Percentiles rank a stretch among this genome's conserved stretches.
Evolutionary conservation across 2,797 vertebrate genomes (phyloP).

Genomic region (Sebastes steindachneri): DNA sequence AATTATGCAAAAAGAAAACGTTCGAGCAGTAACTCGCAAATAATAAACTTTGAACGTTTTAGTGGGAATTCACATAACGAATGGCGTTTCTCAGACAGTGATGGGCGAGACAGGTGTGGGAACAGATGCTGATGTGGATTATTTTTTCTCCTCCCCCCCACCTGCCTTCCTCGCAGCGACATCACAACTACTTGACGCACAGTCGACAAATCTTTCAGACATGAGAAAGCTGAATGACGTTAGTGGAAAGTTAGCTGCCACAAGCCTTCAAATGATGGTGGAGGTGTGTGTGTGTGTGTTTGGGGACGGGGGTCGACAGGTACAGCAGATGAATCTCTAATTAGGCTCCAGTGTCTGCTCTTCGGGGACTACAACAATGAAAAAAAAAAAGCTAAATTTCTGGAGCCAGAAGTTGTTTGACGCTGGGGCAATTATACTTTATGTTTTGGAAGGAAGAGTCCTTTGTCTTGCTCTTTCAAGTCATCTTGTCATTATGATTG

Average conservation of each 20-base stretch:
- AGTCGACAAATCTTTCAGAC: conserved; percentile 38
- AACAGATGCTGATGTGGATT: conserved; percentile 36
- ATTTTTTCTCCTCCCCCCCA: neutral
- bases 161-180: conserved; percentile 16
- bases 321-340: conserved; percentile 49
- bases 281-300: conserved; percentile 12
- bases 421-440: conserved; percentile 11
- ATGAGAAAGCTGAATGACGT: conserved; percentile 27
- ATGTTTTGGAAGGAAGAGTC: conserved; percentile 15
- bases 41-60: conserved; percentile 10
- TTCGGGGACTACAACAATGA: conserved; percentile 1
- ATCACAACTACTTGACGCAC: conserved; percentile 25
- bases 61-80: conserved; percentile 6
- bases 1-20: conserved; percentile 4
- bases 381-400: neutral
- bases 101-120: conserved; percentile 34
- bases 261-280: conserved; percentile 17
- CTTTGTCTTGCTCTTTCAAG: conserved; percentile 29
- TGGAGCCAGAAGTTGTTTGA: conserved; percentile 14
- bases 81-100: conserved; percentile 12
- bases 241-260: conserved; percentile 29
- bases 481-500: conserved; percentile 51
- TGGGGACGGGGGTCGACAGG: conserved; percentile 9
- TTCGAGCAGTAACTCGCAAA: conserved; percentile 18
- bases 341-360: conserved; percentile 40